These are phyloP conservation scores for Drosophila engyochracea DNA, from an alignment of 2,888 invertebrate genomes.

Conservation along the genomic window DNA sequence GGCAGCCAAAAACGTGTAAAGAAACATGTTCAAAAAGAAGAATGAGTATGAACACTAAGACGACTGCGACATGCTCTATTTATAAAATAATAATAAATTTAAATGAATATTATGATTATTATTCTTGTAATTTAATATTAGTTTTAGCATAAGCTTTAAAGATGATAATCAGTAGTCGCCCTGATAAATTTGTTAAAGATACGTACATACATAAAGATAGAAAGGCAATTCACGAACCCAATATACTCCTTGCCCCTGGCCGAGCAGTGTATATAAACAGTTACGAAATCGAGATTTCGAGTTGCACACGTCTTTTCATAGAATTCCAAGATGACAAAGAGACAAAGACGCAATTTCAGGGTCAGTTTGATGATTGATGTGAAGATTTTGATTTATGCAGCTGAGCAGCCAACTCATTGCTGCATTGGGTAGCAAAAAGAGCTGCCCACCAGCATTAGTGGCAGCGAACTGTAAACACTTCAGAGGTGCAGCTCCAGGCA, in stretches of 20 bases:
- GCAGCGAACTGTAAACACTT: conserved; percentile 15
- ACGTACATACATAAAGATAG: not conserved
- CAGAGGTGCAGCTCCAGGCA: conserved; percentile 56
- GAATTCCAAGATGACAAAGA: conserved; percentile 51
- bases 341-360: conserved; percentile 61
- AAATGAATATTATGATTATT: too few relatives aligned
- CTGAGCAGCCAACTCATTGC: conserved; percentile 39
- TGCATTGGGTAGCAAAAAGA: conserved; percentile 17
- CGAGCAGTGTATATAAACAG: conserved; percentile 46
- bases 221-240: not conserved
- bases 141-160: not conserved
- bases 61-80: conserved; percentile 12
- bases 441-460: conserved; percentile 35
- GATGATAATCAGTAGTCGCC: not conserved
- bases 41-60: not conserved
- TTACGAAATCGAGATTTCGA: conserved; percentile 70
- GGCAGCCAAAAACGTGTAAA: conserved; percentile 43
- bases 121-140: not conserved
- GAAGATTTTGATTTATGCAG: conserved; percentile 66
- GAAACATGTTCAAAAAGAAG: conserved; percentile 34
- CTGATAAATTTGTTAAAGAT: not conserved
- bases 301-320: conserved; percentile 31
- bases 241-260: not conserved
- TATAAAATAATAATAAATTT: not conserved
- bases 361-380: conserved; percentile 69